phyloP scores from a whole-genome alignment of 2,113 vertebrate genomes.

The Puma concolor region DNA sequence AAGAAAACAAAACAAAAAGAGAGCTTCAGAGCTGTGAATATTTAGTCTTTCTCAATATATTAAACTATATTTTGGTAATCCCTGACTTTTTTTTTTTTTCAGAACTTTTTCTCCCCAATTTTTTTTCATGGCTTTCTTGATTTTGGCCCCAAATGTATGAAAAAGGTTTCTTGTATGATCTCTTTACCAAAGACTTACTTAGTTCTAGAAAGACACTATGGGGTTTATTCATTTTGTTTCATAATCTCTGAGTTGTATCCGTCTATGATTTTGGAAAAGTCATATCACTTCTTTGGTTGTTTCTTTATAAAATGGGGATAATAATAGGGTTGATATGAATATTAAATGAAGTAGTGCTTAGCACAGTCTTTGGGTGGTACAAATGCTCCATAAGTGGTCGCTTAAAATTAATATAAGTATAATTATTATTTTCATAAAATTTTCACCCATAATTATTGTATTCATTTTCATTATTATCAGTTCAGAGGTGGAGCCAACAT shows the following conservation, averaged over 20 bases:
- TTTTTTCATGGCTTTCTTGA: background rate
- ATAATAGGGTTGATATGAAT: background rate
- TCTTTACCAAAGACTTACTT: background rate
- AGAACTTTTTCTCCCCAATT: background rate
- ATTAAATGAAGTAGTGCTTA: background rate
- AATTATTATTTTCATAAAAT: slow-evolving; percentile 52
- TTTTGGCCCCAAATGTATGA: background rate
- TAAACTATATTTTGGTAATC: background rate
- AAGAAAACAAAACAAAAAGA: background rate
- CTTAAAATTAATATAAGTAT: slow-evolving; percentile 24
- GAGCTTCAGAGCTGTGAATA: background rate
- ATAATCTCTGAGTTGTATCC: background rate
- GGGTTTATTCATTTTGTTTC: background rate
- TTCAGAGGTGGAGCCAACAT: background rate
- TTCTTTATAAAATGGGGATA: slow-evolving; percentile 46
- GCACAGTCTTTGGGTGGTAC: background rate
- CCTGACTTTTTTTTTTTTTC: background rate
- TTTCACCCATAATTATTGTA: slow-evolving; percentile 42
- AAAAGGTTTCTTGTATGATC: background rate
- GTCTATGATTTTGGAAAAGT: background rate
- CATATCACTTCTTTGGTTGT: background rate
- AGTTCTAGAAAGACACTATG: background rate
- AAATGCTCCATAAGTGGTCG: background rate
- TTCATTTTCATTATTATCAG: slow-evolving; percentile 48
- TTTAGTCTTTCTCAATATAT: background rate